These are phyloP conservation scores for Aurelia sp. DNA, from an alignment of 30 jellyfish, hydroid and myxozoan genomes.

Conservation along the genomic window DNA sequence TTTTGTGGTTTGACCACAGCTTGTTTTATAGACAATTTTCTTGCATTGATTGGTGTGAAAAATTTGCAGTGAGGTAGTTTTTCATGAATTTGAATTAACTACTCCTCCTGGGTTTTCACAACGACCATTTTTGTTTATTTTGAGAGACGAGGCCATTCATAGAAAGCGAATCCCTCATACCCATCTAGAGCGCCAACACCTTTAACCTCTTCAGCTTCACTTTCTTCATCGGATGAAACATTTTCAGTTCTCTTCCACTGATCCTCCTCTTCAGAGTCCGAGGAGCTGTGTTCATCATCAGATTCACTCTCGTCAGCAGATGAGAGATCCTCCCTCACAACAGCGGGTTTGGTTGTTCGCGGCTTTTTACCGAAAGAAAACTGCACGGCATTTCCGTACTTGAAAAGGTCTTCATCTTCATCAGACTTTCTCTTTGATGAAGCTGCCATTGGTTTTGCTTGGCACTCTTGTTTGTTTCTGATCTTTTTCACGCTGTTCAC, in stretches of 20 bases:
- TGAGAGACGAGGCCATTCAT: too few species aligned
- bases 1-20: too few species aligned
- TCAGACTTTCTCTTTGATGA: slow-evolving; percentile 37
- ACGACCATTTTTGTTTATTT: too few species aligned
- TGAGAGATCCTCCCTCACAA: background rate
- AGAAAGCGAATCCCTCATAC: too few species aligned
- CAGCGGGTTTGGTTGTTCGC: background rate
- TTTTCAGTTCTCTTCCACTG: background rate
- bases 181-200: too few species aligned
- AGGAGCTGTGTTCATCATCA: slow-evolving; percentile 9
- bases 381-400: slow-evolving; percentile 51
- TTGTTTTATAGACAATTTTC: too few species aligned
- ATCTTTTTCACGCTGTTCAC: too few species aligned
- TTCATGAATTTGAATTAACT: too few species aligned
- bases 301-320: background rate
- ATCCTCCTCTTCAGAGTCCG: slow-evolving; percentile 48
- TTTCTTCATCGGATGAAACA: slow-evolving; percentile 14
- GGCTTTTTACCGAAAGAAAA: slow-evolving; percentile 54
- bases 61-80: too few species aligned
- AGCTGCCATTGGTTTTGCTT: background rate
- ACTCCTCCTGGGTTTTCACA: too few species aligned
- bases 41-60: too few species aligned
- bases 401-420: slow-evolving; percentile 41
- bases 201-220: background rate
- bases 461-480: too few species aligned